Percentiles rank a stretch among this genome's conserved stretches.
Evolutionary conservation across 2,113 vertebrate species (phyloP).

Genomic region (Zosterops hypoxanthus): DNA sequence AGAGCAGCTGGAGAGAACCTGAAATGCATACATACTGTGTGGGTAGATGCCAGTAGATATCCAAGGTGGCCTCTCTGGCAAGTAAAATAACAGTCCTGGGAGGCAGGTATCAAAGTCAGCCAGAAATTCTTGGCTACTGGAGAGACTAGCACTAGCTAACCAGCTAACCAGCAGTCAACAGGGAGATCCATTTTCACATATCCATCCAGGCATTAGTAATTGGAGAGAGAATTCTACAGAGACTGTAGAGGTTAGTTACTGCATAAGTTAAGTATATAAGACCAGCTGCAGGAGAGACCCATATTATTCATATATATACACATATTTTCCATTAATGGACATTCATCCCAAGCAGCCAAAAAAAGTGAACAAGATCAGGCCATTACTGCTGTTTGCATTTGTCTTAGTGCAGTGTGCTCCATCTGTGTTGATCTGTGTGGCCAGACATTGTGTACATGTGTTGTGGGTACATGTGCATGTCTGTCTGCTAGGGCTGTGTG

Average conservation of each 20-base stretch:
- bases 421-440: not conserved
- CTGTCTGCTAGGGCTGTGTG: not conserved
- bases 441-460: not conserved
- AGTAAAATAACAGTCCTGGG: not conserved
- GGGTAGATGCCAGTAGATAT: fast-evolving
- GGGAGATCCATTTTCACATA: not conserved
- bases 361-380: not conserved
- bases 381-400: not conserved
- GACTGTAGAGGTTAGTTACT: not conserved
- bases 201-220: not conserved
- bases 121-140: not conserved
- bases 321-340: not conserved
- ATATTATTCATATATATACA: not conserved
- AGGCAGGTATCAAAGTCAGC: not conserved
- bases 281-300: not conserved
- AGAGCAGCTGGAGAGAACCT: not conserved
- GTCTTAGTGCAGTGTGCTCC: not conserved
- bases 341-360: not conserved
- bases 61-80: not conserved
- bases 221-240: not conserved
- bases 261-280: not conserved
- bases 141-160: not conserved
- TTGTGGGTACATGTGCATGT: not conserved
- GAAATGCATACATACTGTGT: not conserved
- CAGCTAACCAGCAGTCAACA: not conserved